Base-by-base conservation (phyloP, 64 coral and sea anemone species). In the Acropora tenuis region DNA sequence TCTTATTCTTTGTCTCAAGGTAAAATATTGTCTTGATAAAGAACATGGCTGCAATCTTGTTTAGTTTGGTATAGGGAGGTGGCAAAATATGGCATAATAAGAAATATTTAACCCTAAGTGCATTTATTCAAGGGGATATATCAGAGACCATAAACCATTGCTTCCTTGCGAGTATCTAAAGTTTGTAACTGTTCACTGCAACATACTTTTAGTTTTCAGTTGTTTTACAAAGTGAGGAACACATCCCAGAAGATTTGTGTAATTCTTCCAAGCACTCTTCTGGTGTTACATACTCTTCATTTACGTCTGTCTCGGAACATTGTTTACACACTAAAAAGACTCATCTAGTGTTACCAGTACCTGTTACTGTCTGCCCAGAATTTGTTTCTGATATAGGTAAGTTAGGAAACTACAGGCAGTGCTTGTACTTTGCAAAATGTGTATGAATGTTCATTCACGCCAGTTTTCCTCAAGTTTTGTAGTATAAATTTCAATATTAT, bases 151-250 rank as follows among this genome's bases (percentile, higher is more conserved):
- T 30, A 30, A 30, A 30, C 30, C 30, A 30, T 30, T 30, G 30
- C 30, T 30, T 30, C 30, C 30, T 30, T 30, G 30, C 30, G 30
- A 30, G 30, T 30, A 30, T 30, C 30, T 30, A 30, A 30, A 30
- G 30, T 30, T 30, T 30, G 30, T 30, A 30, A 30, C 30, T 30
- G 30, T 30, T 30, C 30, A 18, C 18, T 82, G 9, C 52, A 55
- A 63, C 2, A 12, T 93, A 5, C 82, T 50, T 44, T 83, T 13
- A 99, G 94, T 96, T 91, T 49, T 89, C 92, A 76, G 97, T 95
- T 19, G 82, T 90, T 65, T 90, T 99, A 11, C 97, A 99, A 88
- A 91, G 97, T 89, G 97, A 99, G 84, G 97, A 99, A 80, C 94
- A 91, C 67, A 95, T 99, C 10, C 89, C 91, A 78, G 94, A 95